Percentiles rank a stretch among this genome's conserved stretches.
These are phyloP conservation scores for Drosophila neotestacea DNA, from an alignment of 2,888 invertebrate species.

Conservation along the genomic window DNA sequence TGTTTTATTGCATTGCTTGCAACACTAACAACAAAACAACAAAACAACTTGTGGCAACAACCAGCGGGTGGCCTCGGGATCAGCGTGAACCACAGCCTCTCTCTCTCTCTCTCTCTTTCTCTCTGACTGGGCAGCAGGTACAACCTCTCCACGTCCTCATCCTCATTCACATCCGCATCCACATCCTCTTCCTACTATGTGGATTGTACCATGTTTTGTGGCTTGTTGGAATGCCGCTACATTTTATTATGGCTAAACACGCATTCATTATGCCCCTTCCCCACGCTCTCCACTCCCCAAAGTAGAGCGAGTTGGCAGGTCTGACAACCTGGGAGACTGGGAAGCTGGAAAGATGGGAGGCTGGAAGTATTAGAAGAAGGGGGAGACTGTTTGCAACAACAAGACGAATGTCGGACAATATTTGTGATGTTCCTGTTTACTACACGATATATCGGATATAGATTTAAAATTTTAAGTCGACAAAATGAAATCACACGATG, in stretches of 20 bases:
- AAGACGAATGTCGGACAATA: neutral
- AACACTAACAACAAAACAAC: conserved; percentile 28
- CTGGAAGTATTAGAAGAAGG: neutral
- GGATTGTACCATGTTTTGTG: conserved; percentile 58
- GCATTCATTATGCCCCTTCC: conserved; percentile 66
- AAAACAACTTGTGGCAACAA: conserved; percentile 37
- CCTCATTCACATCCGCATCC: neutral
- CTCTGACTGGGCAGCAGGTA: neutral
- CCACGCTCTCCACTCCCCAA: neutral
- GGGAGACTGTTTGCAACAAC: neutral
- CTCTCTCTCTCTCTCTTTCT: too few relatives aligned
- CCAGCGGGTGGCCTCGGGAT: conserved; percentile 11
- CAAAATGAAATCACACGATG: too few relatives aligned
- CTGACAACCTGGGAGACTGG: neutral
- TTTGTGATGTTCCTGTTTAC: neutral
- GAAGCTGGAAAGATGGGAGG: neutral
- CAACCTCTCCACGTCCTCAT: neutral
- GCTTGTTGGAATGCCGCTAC: conserved; percentile 67
- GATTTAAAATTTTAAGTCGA: neutral
- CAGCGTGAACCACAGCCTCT: neutral
- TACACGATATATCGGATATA: neutral
- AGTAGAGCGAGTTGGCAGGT: conserved; percentile 5
- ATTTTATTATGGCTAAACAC: conserved; percentile 76
- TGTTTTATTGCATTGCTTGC: conserved; percentile 68
- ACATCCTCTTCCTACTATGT: neutral